Base-by-base conservation (phyloP, 2,113 vertebrate species). In the Alouatta palliata region DNA sequence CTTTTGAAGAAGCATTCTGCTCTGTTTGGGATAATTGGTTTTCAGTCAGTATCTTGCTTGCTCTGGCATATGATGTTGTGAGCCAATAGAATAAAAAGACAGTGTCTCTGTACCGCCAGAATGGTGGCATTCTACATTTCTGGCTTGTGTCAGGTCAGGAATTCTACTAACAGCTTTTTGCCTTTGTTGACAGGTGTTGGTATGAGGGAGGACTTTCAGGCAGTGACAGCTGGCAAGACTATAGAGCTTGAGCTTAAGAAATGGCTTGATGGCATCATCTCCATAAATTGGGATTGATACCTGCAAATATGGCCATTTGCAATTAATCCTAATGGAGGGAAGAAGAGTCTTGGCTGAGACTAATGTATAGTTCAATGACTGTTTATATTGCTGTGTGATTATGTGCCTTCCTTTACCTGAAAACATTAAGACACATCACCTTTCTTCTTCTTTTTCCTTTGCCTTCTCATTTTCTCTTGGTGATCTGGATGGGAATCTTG, bases 1-100 rank as follows among this genome's bases (percentile, higher is more conserved):
- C 40, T 0, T 85, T 79, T 68, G 96, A 94, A 97, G 95, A 83
- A 81, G 94, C 91, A 85, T 93, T 92, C 96, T 97, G 95, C 96
- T 97, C 75, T 81, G 75, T 84, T 98, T 85, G n/a, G 83, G 95
- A 73, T 94, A 61, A 76, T 92, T 2, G 0, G 56, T 81, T 97
- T 94, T 75, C 68, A 82, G 87, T 58, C 75, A 58, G 86, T 77
- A 32, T 90, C 95, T 94, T 96, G 83, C 94, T 95, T 85, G 82
- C 96, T 97, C 93, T 96, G 76, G 58, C 19, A 12, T 94, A 75
- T 54, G 45, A 71, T 86, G 8, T 11, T 91, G 32, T 91, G 80
- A 97, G 85, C 83, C 97, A 83, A 40, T 45, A 81, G 95, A 82
- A 79, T 83, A 80, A 94, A 91, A 68, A 91, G 70, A 75, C 47